phyloP scores from a whole-genome alignment of 2,797 vertebrate genomes.

The Leptatherina wallacei region DNA sequence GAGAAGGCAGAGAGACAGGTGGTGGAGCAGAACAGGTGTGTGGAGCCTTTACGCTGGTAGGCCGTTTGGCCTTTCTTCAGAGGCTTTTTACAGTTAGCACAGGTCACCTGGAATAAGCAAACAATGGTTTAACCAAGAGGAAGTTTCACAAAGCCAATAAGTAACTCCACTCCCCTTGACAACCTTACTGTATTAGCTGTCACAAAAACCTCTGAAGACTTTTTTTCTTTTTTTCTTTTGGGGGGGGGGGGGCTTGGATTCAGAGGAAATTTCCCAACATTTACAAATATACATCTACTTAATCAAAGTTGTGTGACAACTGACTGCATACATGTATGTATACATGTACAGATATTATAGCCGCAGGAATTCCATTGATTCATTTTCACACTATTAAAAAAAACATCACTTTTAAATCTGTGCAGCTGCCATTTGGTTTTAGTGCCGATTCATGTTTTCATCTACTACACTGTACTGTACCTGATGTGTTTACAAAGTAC shows the following conservation, averaged over 20 bases:
- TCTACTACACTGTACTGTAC: neutral
- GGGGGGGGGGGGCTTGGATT: too few species aligned
- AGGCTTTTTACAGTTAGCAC: constrained; percentile 99
- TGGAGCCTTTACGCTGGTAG: constrained; percentile 98
- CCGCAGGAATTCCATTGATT: too few species aligned
- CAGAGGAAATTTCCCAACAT: neutral
- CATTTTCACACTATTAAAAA: too few species aligned
- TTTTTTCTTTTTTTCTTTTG: neutral
- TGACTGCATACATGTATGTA: too few species aligned
- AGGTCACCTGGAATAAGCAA: constrained; percentile 86
- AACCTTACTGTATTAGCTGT: neutral
- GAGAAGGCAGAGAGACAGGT: constrained; percentile 97
- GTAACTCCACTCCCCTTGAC: neutral
- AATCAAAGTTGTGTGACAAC: neutral
- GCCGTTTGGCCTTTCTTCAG: constrained; percentile 98
- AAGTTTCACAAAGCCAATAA: constrained; percentile 7
- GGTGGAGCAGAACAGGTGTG: constrained; percentile 98
- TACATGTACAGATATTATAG: neutral
- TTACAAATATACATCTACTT: neutral
- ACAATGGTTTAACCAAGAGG: constrained; percentile 11
- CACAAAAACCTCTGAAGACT: neutral
- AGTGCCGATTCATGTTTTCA: too few species aligned
- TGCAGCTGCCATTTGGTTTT: neutral
- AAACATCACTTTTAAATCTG: neutral
- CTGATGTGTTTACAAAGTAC: neutral